Evolutionary conservation across 2,797 vertebrate species (phyloP).

Genomic region (Taenioides sp.): DNA sequence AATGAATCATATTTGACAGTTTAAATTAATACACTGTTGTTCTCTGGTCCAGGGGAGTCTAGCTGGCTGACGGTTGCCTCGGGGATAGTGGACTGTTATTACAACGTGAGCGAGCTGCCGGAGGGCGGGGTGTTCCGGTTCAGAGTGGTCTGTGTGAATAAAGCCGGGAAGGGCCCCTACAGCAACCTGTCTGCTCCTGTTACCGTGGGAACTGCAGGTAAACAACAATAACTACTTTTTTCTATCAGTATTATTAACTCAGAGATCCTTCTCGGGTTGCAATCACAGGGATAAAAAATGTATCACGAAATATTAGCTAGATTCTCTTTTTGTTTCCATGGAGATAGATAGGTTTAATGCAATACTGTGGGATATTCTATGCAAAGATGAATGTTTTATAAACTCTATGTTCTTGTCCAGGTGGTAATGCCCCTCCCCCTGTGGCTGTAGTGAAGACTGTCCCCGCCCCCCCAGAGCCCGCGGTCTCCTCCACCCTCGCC

Average conservation of each 20-base stretch:
- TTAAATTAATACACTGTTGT: not conserved
- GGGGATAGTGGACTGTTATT: slow-evolving; percentile 88
- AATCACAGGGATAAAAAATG: too few relatives aligned
- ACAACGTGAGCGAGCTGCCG: slow-evolving; percentile 87
- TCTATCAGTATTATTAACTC: too few relatives aligned
- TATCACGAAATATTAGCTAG: too few relatives aligned
- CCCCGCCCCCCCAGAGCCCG: slow-evolving; percentile 18
- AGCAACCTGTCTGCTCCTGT: slow-evolving; percentile 83
- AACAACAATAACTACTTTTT: too few relatives aligned
- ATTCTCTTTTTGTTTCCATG: too few relatives aligned
- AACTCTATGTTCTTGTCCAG: slow-evolving; percentile 42
- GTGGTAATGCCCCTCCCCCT: slow-evolving; percentile 25
- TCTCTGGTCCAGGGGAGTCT: slow-evolving; percentile 77
- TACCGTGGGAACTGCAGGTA: slow-evolving; percentile 78
- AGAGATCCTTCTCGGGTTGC: too few relatives aligned
- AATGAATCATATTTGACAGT: too few relatives aligned
- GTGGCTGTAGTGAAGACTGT: slow-evolving; percentile 51
- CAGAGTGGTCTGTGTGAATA: slow-evolving; percentile 89
- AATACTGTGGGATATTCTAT: too few relatives aligned
- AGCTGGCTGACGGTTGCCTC: slow-evolving; percentile 85
- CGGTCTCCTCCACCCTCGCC: slow-evolving; percentile 12
- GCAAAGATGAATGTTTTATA: too few relatives aligned
- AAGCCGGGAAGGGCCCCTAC: slow-evolving; percentile 89
- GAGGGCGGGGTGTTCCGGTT: slow-evolving; percentile 74
- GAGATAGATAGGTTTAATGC: too few relatives aligned